A percentile compares a stretch with the other conserved stretches of the same genome.
Evolutionary conservation across 2,113 vertebrate species (phyloP).

Genomic region (Chaenogobius annularis): DNA sequence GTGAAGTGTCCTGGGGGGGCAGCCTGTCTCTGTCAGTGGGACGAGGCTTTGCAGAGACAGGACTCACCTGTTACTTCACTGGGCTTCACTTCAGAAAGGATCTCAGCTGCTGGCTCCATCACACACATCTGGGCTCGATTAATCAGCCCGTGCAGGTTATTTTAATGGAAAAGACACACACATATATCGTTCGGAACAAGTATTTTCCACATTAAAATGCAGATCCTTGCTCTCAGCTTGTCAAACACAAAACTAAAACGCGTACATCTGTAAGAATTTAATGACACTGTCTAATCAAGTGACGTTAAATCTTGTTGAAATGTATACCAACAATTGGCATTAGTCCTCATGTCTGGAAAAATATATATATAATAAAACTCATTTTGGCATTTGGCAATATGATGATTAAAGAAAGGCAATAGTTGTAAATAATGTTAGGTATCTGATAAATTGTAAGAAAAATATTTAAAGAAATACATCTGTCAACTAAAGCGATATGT

Average conservation of each 20-base stretch:
- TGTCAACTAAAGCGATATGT: no score
- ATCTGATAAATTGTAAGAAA: no score
- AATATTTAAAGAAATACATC: no score
- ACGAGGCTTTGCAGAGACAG: conserved; percentile 41
- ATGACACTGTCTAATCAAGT: neutral
- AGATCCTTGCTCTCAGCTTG: no score
- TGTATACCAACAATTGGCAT: neutral
- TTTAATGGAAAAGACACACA: neutral
- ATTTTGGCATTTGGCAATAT: neutral
- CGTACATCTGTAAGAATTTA: no score
- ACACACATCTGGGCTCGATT: conserved; percentile 45
- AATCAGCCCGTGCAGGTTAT: conserved; percentile 26
- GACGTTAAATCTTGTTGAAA: neutral
- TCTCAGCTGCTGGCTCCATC: conserved; percentile 3
- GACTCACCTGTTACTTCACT: conserved; percentile 63
- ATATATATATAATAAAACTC: neutral
- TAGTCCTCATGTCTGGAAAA: neutral
- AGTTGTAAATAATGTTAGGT: neutral
- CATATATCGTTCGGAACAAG: neutral
- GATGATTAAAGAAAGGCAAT: neutral
- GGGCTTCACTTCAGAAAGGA: conserved; percentile 15
- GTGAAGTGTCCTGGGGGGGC: conserved; percentile 40
- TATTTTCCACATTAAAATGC: conserved; percentile 17
- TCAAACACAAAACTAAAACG: no score
- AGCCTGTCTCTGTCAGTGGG: conserved; percentile 25